phyloP scores from a whole-genome alignment of 2,113 vertebrate genomes.

The Hirundichthys speculiger region DNA sequence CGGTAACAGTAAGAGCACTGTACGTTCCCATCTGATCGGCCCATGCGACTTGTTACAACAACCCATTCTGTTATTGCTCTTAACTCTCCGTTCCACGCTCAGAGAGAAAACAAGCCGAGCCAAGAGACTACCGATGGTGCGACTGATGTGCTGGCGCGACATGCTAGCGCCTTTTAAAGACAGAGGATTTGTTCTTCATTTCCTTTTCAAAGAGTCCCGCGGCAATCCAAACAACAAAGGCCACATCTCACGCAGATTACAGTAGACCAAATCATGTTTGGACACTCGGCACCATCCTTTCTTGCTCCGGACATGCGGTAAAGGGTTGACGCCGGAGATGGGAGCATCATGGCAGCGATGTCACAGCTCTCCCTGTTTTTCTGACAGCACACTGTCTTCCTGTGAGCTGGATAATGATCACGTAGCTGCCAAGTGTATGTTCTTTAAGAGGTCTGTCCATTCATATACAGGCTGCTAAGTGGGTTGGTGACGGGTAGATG shows the following conservation, averaged over 20 bases:
- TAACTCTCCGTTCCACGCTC: background rate
- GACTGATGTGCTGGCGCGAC: conserved; percentile 17
- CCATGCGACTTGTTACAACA: conserved; percentile 37
- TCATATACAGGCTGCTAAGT: too few relatives aligned
- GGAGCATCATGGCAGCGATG: conserved; percentile 28
- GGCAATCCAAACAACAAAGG: background rate
- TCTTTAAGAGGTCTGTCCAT: background rate
- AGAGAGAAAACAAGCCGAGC: conserved; percentile 9
- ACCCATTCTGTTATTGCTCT: conserved; percentile 47
- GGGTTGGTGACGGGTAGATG: too few relatives aligned
- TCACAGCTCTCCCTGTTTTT: conserved; percentile 28
- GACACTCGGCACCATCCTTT: background rate
- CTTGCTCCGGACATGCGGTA: background rate
- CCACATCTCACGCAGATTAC: background rate
- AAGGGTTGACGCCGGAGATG: conserved; percentile 11
- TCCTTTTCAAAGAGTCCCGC: background rate
- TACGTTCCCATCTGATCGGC: conserved; percentile 32
- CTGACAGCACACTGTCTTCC: conserved; percentile 3
- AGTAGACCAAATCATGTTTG: background rate
- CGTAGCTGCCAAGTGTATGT: background rate
- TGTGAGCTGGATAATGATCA: conserved; percentile 13
- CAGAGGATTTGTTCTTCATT: background rate
- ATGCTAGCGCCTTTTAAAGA: conserved; percentile 6
- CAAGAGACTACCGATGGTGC: background rate
- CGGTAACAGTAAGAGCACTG: conserved; percentile 16